Conservation (phyloP, 2,888 invertebrate species). For the Agrypnus murinus region DNA sequence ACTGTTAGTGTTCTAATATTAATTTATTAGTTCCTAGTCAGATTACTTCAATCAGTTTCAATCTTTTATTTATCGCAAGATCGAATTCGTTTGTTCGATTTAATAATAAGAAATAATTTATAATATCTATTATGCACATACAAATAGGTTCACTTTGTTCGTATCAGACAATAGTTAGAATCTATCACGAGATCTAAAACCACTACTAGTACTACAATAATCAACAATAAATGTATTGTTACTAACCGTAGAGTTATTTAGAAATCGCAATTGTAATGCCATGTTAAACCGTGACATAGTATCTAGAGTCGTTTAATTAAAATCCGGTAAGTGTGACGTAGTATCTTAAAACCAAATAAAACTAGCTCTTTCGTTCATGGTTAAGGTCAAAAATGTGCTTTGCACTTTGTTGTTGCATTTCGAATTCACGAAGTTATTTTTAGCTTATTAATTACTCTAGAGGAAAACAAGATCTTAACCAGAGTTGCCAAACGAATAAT, state of each 20-base stretch:
- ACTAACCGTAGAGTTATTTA: background rate
- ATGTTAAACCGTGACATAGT: constrained; percentile 35
- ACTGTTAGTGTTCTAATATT: constrained; percentile 32
- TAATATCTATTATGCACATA: too few species aligned
- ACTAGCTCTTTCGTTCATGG: constrained; percentile 35
- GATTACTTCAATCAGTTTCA: constrained; percentile 3
- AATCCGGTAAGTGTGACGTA: constrained; percentile 24
- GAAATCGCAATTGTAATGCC: constrained; percentile 30
- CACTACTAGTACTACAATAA: background rate
- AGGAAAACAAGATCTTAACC: constrained; percentile 4
- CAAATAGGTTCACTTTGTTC: too few species aligned
- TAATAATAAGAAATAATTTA: constrained; percentile 11
- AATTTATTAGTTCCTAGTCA: constrained; percentile 10
- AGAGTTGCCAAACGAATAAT: background rate
- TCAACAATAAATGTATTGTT: background rate
- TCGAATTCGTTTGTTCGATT: background rate
- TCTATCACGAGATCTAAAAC: too few species aligned
- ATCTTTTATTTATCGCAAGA: constrained; percentile 18
- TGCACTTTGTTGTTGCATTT: constrained; percentile 26
- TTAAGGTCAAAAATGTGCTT: constrained; percentile 38
- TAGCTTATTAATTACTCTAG: constrained; percentile 28
- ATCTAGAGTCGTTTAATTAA: constrained; percentile 32
- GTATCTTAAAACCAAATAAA: constrained; percentile 24
- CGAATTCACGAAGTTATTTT: constrained; percentile 17
- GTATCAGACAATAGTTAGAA: too few species aligned